Evolutionary conservation across 2,113 vertebrate genomes (phyloP), one percentile per base, ranked within the genome.

Genomic region (Scomber japonicus): DNA sequence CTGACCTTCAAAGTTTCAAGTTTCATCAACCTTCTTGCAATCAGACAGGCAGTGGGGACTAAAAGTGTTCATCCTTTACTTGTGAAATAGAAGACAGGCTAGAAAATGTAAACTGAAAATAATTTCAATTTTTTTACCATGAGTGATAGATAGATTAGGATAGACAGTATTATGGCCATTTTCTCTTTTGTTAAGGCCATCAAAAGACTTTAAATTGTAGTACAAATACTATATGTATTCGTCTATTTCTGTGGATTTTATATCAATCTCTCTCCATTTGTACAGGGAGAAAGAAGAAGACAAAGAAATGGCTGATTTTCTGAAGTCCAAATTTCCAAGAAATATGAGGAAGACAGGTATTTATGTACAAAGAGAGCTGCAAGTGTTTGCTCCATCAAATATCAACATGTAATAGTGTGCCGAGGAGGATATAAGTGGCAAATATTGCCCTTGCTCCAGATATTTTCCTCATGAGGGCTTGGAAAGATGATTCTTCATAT

Each of bases 291-390:
- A 93, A 71, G 96, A 97, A 85, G 96, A 97, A 79, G 96, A 97
- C 87, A 97, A 96, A 87, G 96, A 97, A 84, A 97, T 97, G 96
- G 95, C 96, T 10, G 96, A 97, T 69, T 97, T 97, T 88, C 89
- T 97, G 87, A 95, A 96, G 82, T 95, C 93, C 62, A 96, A 96
- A 88, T 91, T 97, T 30, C 95, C 96, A 51, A 95, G 91, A 92
- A 94, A 86, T 78, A 84, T 90, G 67, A 95, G 93, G 88, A 95
- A 93, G 84, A 91, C 81, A 91, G 90, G 89, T 91, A 90, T 19
- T 62, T 44, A 61, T 13, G 19, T 2, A 66, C n/a, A 12, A 71
- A 51, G 14, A 17, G 7, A 51, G 19, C 15, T 44, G 17, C 19
- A 61, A 40, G 7, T 7, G 0, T 56, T 17, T 24, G 3, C 5